A percentile compares a stretch with the other conserved stretches of the same genome.
These are phyloP conservation scores for Hippopotamyrus pictus DNA, from an alignment of 2,797 vertebrate genomes.

Conservation along the genomic window DNA sequence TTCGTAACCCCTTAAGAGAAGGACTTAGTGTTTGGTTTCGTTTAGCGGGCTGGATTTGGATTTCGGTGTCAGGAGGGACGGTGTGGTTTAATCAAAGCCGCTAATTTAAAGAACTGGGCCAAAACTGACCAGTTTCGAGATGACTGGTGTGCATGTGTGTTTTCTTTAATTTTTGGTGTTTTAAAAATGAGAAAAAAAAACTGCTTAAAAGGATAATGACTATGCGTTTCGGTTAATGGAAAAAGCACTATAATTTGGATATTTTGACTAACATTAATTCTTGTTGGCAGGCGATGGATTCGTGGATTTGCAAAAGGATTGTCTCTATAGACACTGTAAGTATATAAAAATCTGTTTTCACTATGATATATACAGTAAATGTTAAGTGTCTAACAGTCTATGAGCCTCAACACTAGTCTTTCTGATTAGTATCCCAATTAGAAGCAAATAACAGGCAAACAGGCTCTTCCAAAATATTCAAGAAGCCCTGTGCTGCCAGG, in stretches of 20 bases:
- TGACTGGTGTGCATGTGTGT: constrained; percentile 25
- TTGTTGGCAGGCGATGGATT: not conserved
- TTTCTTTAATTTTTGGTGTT: not conserved
- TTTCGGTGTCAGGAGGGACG: constrained; percentile 26
- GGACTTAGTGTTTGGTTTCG: constrained; percentile 39
- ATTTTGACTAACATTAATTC: not conserved
- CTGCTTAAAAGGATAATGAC: not conserved
- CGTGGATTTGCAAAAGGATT: not conserved
- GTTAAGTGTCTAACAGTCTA: not conserved
- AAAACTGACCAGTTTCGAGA: constrained; percentile 42
- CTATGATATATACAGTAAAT: not conserved
- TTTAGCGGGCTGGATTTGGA: constrained; percentile 35
- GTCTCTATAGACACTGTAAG: not conserved
- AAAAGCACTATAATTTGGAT: not conserved
- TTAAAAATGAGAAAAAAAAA: not conserved
- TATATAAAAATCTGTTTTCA: not conserved
- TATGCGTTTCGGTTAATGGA: not conserved
- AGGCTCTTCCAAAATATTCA: not conserved
- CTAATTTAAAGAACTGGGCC: constrained; percentile 30
- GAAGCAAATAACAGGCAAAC: not conserved
- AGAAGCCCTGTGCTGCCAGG: not conserved
- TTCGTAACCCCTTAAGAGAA: constrained; percentile 77
- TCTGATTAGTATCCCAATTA: not conserved
- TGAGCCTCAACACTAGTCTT: not conserved
- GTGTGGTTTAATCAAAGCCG: constrained; percentile 12